These are phyloP conservation scores for Scaptomyza hsui DNA, from an alignment of 1,140 invertebrate species.

Conservation along the genomic window DNA sequence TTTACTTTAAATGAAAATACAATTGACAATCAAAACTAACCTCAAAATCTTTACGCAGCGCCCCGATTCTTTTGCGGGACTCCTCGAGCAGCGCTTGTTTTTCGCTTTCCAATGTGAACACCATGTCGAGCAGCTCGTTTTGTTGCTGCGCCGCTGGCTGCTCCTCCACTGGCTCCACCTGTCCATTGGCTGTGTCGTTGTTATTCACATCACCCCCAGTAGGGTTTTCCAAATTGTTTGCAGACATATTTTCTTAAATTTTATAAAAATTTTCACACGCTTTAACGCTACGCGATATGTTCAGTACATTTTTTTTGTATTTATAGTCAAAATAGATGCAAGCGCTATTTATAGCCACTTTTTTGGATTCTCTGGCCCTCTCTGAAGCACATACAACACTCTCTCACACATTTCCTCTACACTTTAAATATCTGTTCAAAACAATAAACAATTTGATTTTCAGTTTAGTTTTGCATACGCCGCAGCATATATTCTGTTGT, in stretches of 20 bases:
- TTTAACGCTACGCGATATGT: constrained; percentile 22
- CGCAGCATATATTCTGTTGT: constrained; percentile 60
- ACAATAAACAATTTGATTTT: constrained; percentile 40
- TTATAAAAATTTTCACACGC: constrained; percentile 41
- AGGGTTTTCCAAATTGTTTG: constrained; percentile 44
- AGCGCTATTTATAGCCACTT: constrained; percentile 65
- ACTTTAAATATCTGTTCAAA: constrained; percentile 16
- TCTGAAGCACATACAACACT: constrained; percentile 14
- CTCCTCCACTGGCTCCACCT: background rate
- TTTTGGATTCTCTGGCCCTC: constrained; percentile 37
- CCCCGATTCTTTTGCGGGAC: constrained; percentile 71
- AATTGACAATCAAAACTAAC: constrained; percentile 60
- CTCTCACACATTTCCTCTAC: constrained; percentile 4
- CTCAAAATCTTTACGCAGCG: constrained; percentile 83
- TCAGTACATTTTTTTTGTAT: constrained; percentile 51
- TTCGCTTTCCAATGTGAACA: constrained; percentile 81
- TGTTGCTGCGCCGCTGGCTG: constrained; percentile 40
- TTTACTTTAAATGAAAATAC: background rate
- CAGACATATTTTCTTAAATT: constrained; percentile 60
- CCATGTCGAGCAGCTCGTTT: constrained; percentile 79
- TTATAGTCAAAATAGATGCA: constrained; percentile 75
- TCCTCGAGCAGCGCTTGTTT: constrained; percentile 80
- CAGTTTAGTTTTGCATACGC: constrained; percentile 63
- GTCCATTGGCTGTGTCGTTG: constrained; percentile 43
- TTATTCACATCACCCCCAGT: constrained; percentile 74